Conservation (phyloP, 2,113 vertebrate species). For the Ranitomeya imitator region DNA sequence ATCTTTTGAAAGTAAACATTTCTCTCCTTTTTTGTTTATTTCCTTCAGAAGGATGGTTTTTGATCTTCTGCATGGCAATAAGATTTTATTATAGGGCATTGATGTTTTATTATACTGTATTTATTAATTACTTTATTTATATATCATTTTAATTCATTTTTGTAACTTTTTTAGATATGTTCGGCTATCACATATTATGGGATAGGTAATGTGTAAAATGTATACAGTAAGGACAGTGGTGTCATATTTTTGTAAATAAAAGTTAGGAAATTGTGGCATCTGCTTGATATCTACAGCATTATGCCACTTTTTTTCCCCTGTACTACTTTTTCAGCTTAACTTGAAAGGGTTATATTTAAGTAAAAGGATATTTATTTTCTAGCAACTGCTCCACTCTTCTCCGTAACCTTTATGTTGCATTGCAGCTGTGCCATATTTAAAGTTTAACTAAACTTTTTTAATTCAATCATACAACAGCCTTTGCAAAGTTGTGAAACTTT, state of each 20-base stretch:
- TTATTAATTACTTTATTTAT: constrained; percentile 1
- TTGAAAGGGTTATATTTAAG: neutral
- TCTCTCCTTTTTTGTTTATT: neutral
- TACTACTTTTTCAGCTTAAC: neutral
- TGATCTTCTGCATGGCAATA: neutral
- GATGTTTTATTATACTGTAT: constrained; percentile 14
- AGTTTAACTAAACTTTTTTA: too few relatives aligned
- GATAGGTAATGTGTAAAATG: neutral
- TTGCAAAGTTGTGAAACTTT: too few relatives aligned
- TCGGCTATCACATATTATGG: neutral
- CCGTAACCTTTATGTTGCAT: neutral
- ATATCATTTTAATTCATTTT: constrained; percentile 8
- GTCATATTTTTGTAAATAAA: neutral
- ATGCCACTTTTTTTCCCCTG: neutral
- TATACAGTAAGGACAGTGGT: neutral
- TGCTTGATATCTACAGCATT: neutral
- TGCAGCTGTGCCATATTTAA: neutral
- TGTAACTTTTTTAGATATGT: neutral
- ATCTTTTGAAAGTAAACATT: neutral
- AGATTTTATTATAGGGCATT: neutral
- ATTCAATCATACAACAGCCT: too few relatives aligned
- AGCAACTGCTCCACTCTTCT: neutral
- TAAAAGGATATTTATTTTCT: neutral
- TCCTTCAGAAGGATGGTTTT: neutral
- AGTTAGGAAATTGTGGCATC: neutral